Conservation (phyloP, 2,888 invertebrate genomes). For the Xestia rhomboidea region DNA sequence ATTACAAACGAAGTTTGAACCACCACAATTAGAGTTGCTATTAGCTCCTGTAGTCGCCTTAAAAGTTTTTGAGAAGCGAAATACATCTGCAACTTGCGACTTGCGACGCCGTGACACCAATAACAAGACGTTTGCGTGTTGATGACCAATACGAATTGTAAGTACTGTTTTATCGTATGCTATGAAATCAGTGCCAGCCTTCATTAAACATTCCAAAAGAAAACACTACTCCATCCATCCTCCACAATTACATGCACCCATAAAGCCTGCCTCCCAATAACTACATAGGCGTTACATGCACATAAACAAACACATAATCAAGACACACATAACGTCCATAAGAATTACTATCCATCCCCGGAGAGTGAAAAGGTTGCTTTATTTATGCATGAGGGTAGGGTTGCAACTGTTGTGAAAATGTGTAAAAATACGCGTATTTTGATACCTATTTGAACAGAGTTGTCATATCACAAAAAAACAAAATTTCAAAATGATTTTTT, state of each 20-base stretch:
- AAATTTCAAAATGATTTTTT: not conserved
- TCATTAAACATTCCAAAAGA: not conserved
- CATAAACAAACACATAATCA: conserved; percentile 64
- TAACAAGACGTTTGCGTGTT: not conserved
- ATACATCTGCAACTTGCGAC: not conserved
- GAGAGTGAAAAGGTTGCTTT: conserved; percentile 65
- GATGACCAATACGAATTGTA: not conserved
- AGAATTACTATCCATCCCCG: conserved; percentile 67
- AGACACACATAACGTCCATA: conserved; percentile 52
- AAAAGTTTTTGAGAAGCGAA: not conserved
- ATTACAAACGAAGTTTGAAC: too few relatives aligned
- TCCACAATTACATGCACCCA: conserved; percentile 6
- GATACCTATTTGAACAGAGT: not conserved
- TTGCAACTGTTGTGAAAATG: conserved; percentile 15
- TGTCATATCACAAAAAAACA: not conserved
- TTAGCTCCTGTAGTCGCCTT: too few relatives aligned
- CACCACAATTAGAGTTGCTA: too few relatives aligned
- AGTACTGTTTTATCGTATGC: not conserved
- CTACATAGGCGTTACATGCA: conserved; percentile 29
- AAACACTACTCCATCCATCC: not conserved
- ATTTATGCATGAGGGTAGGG: conserved; percentile 64
- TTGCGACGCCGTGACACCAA: not conserved
- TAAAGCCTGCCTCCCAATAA: conserved; percentile 52
- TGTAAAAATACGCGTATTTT: not conserved
- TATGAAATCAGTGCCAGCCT: not conserved